phyloP scores from a whole-genome alignment of 2,113 vertebrate species.

The Notechis scutatus region DNA sequence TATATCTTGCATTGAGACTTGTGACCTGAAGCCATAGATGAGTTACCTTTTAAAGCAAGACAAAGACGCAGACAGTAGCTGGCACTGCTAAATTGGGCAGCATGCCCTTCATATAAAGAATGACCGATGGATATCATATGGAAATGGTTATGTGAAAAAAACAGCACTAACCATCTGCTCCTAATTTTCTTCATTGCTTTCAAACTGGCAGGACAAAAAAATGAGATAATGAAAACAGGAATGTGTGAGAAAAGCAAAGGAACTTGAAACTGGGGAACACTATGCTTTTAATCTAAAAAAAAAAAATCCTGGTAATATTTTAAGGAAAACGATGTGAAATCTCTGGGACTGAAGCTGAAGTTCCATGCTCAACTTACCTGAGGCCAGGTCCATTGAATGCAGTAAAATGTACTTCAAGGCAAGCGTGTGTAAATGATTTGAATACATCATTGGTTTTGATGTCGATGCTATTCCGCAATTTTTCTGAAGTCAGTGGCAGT shows the following conservation, averaged over 20 bases:
- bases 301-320: not conserved
- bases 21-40: conserved; percentile 39
- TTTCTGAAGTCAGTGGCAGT: not conserved
- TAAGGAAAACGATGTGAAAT: not conserved
- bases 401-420: not conserved
- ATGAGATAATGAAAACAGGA: not conserved
- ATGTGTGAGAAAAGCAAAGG: conserved; percentile 10
- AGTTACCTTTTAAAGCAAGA: conserved; percentile 50
- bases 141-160: conserved; percentile 1
- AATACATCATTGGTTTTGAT: not conserved
- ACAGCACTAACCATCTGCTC: conserved; percentile 51
- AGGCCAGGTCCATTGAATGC: not conserved
- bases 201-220: conserved; percentile 17
- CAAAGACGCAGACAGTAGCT: not conserved
- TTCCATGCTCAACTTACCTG: not conserved
- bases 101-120: conserved; percentile 35
- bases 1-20: conserved; percentile 12
- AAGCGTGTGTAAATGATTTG: not conserved
- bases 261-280: not conserved
- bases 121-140: conserved; percentile 44
- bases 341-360: too few species aligned
- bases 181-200: conserved; percentile 44
- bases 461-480: not conserved
- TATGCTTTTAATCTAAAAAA: not conserved
- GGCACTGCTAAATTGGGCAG: conserved; percentile 34